Percentiles rank a stretch among this genome's conserved stretches.
Evolutionary conservation across 2,888 invertebrate genomes (phyloP).

Genomic region (Pachymerium ferrugineum): DNA sequence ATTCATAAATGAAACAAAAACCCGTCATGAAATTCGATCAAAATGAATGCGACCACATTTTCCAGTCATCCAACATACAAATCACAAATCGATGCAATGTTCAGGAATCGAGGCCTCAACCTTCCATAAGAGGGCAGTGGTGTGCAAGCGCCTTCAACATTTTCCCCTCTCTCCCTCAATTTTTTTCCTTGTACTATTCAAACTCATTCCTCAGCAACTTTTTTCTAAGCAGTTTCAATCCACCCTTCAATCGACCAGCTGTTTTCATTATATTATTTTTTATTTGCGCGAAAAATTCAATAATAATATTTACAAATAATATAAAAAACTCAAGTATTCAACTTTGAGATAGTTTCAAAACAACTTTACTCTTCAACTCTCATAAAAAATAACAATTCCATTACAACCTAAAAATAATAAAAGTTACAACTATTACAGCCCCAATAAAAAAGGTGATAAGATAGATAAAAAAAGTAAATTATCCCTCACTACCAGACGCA

Average conservation of each 20-base stretch:
- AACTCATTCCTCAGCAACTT: conserved; percentile 21
- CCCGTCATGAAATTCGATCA: conserved; percentile 27
- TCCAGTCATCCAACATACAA: conserved; percentile 24
- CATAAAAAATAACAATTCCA: conserved; percentile 17
- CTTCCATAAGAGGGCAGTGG: conserved; percentile 23
- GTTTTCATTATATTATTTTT: background rate
- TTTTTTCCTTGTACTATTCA: background rate
- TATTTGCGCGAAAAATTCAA: background rate
- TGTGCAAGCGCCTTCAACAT: conserved; percentile 18
- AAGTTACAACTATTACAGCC: too few relatives aligned
- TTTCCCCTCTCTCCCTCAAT: background rate
- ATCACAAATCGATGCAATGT: conserved; percentile 25
- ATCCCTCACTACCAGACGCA: background rate
- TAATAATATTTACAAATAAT: background rate
- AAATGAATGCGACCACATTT: conserved; percentile 22
- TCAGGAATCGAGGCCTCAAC: conserved; percentile 27
- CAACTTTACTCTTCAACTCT: background rate
- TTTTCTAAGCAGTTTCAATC: background rate
- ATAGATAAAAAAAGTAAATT: background rate
- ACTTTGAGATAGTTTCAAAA: too few relatives aligned
- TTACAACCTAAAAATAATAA: too few relatives aligned
- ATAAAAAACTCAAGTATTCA: too few relatives aligned
- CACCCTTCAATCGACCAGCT: background rate
- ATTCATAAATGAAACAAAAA: background rate
- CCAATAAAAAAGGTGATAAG: background rate